Evolutionary conservation across 2,797 vertebrate species (phyloP).

Genomic region (Holocentrus rufus): DNA sequence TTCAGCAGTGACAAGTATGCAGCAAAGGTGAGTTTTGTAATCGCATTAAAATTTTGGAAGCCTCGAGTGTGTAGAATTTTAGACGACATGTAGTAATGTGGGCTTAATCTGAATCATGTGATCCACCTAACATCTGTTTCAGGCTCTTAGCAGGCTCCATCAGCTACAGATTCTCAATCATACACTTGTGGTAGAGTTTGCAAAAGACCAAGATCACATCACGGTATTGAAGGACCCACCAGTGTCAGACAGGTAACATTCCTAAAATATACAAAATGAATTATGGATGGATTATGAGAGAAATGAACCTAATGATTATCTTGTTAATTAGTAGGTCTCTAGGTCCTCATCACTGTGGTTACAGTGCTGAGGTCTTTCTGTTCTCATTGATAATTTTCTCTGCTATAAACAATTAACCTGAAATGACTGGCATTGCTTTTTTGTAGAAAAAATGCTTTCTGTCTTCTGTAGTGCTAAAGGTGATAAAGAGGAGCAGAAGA

Average conservation of each 20-base stretch:
- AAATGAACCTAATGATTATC: no score
- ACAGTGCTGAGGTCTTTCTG: no score
- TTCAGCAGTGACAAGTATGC: conserved; percentile 89
- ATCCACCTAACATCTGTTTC: conserved; percentile 16
- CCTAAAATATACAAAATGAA: neutral
- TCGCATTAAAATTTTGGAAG: neutral
- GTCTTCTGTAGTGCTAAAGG: conserved; percentile 54
- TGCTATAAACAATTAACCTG: no score
- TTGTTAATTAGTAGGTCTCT: no score
- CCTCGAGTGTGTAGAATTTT: neutral
- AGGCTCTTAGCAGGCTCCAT: conserved; percentile 93
- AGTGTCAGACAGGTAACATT: conserved; percentile 77
- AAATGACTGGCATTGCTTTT: no score
- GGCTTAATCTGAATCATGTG: neutral
- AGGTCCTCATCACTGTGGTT: no score
- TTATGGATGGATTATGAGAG: no score
- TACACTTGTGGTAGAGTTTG: conserved; percentile 92
- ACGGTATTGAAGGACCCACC: conserved; percentile 85
- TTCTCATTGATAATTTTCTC: no score
- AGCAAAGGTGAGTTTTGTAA: conserved; percentile 80
- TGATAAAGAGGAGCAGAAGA: conserved; percentile 70
- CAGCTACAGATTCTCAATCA: conserved; percentile 91
- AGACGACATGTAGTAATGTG: neutral
- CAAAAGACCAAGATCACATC: conserved; percentile 86
- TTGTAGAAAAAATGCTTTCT: neutral